These are phyloP conservation scores for Crypturellus tataupa DNA, from an alignment of 2,797 vertebrate genomes.

Conservation along the genomic window DNA sequence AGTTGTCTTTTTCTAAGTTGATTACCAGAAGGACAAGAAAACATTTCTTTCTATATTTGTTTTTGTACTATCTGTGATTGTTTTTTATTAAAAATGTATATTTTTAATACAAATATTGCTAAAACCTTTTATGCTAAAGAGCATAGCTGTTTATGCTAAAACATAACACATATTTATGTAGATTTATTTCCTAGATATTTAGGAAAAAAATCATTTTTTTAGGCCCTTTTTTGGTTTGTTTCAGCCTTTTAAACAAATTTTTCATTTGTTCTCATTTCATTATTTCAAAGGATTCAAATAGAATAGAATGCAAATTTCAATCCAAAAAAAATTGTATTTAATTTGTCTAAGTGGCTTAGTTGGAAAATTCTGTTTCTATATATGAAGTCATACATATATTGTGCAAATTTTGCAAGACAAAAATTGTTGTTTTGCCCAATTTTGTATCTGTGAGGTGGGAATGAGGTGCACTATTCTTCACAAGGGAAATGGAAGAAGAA, in stretches of 20 bases:
- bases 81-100: neutral
- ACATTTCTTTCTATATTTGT: neutral
- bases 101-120: too few relatives aligned
- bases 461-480: neutral
- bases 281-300: too few relatives aligned
- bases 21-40: neutral
- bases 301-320: too few relatives aligned
- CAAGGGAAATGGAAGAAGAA: neutral
- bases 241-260: too few relatives aligned
- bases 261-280: too few relatives aligned
- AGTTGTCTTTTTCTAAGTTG: neutral
- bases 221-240: too few relatives aligned
- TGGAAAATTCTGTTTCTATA: neutral
- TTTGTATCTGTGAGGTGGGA: neutral
- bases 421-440: neutral
- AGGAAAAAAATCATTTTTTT: too few relatives aligned
- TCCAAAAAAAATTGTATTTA: neutral
- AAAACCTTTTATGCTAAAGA: too few relatives aligned
- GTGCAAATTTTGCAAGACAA: neutral
- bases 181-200: too few relatives aligned
- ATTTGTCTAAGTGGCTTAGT: neutral
- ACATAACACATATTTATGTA: too few relatives aligned
- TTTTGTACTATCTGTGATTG: fast-evolving
- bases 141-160: too few relatives aligned
- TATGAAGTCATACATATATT: neutral